phyloP scores from a whole-genome alignment of 2,888 invertebrate genomes.

The Oscheius sp. region DNA sequence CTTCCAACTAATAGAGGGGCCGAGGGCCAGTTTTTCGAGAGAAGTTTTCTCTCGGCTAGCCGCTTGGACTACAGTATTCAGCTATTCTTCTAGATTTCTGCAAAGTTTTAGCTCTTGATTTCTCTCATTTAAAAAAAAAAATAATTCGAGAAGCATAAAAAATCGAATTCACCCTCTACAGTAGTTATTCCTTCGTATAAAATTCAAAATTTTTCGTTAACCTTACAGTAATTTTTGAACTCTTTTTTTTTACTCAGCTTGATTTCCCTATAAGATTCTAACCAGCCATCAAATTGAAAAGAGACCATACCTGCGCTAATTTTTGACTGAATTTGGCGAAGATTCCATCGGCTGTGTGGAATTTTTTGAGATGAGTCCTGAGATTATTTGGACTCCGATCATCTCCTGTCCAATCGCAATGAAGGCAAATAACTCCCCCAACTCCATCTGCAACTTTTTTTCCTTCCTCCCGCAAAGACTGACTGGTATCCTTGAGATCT shows the following conservation, averaged over 20 bases:
- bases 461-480: constrained; percentile 12
- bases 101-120: too few species aligned
- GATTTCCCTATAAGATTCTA: too few species aligned
- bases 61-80: not conserved
- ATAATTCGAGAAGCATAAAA: not conserved
- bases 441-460: constrained; percentile 49
- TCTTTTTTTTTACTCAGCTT: too few species aligned
- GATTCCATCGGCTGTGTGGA: constrained; percentile 58
- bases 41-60: too few species aligned
- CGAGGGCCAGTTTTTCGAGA: too few species aligned
- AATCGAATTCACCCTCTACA: too few species aligned
- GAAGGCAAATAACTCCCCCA: constrained; percentile 58
- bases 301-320: constrained; percentile 50
- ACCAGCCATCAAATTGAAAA: too few species aligned
- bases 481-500: constrained; percentile 60
- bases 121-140: not conserved
- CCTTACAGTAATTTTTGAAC: too few species aligned
- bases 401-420: constrained; percentile 60
- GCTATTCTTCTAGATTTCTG: too few species aligned
- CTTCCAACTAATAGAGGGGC: not conserved
- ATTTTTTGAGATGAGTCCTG: constrained; percentile 61
- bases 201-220: too few species aligned
- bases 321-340: constrained; percentile 56
- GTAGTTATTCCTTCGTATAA: too few species aligned
- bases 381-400: constrained; percentile 64